Evolutionary conservation across 1,140 invertebrate species (phyloP).

Genomic region (Drosophila simulans): DNA sequence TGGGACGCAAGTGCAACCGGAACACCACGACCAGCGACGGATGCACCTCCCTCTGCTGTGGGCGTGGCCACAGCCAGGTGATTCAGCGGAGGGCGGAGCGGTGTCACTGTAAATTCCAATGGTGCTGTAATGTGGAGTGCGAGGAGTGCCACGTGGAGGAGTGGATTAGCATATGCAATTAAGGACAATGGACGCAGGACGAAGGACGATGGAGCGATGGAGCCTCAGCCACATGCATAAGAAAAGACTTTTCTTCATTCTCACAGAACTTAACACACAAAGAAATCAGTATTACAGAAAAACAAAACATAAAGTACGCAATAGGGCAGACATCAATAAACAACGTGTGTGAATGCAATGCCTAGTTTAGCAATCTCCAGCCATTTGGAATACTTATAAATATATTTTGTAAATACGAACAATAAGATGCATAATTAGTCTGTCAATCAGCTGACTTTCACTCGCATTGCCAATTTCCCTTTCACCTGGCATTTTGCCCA

Average conservation of each 20-base stretch:
- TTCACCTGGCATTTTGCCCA: slow-evolving; percentile 3
- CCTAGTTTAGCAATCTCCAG: slow-evolving; percentile 67
- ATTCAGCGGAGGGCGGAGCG: slow-evolving; percentile 90
- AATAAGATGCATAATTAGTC: slow-evolving; percentile 76
- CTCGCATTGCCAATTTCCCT: slow-evolving; percentile 23
- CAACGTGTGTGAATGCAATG: slow-evolving; percentile 49
- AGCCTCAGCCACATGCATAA: slow-evolving; percentile 8
- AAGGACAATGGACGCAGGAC: slow-evolving; percentile 23
- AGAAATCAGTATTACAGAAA: slow-evolving; percentile 59
- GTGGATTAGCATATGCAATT: slow-evolving; percentile 94
- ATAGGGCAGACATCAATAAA: slow-evolving; percentile 33
- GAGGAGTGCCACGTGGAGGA: slow-evolving; percentile 92
- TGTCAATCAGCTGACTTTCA: slow-evolving; percentile 77
- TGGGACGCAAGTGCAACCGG: slow-evolving; percentile 92
- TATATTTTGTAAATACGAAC: slow-evolving; percentile 74
- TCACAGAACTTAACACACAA: slow-evolving; percentile 21
- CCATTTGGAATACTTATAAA: slow-evolving; percentile 49
- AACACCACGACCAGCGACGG: slow-evolving; percentile 90
- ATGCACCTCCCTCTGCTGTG: slow-evolving; percentile 95
- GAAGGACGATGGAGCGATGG: slow-evolving; percentile 6
- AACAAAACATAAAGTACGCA: slow-evolving; percentile 35
- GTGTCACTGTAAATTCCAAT: slow-evolving; percentile 95
- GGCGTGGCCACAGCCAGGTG: slow-evolving; percentile 94
- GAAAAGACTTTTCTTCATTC: slow-evolving; percentile 62
- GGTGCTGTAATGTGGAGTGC: slow-evolving; percentile 96